Conservation (phyloP, 1,140 invertebrate genomes). For the Dendrolimus punctatus region DNA sequence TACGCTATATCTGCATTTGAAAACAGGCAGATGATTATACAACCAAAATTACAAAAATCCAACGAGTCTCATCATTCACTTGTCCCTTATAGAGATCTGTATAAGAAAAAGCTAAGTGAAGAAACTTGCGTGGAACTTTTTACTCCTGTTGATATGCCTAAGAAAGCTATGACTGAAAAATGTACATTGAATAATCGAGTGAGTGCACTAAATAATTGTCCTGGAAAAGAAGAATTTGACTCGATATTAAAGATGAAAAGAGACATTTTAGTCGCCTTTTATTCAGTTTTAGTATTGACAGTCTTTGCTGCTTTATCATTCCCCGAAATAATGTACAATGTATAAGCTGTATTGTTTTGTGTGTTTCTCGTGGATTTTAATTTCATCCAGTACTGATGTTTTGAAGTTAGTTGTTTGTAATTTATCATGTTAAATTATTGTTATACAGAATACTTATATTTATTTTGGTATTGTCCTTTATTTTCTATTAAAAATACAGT, state of each 20-base stretch:
- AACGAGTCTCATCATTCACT: background rate
- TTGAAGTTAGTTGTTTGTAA: too few species aligned
- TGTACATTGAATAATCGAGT: constrained; percentile 1
- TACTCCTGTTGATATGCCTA: too few species aligned
- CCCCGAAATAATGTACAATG: constrained; percentile 28
- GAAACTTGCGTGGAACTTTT: too few species aligned
- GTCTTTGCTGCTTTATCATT: constrained; percentile 56
- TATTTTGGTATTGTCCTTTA: too few species aligned
- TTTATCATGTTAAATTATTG: too few species aligned
- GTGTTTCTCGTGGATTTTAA: too few species aligned
- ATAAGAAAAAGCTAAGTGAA: too few species aligned
- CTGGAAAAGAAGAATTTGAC: constrained; percentile 20
- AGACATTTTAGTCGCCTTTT: constrained; percentile 53
- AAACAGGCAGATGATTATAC: constrained; percentile 14
- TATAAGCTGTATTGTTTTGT: too few species aligned
- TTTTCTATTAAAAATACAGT: too few species aligned
- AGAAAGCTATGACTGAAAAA: constrained; percentile 1
- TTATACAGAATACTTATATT: too few species aligned
- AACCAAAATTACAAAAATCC: constrained; percentile 10
- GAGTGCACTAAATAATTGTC: background rate
- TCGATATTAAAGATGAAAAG: constrained; percentile 46
- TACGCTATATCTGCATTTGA: constrained; percentile 10
- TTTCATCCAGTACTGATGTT: too few species aligned
- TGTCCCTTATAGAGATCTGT: too few species aligned
- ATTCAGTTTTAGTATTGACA: constrained; percentile 53